These are phyloP conservation scores for Arbacia lixula DNA, from an alignment of 53 echinoderm and acorn worm species.

Conservation along the genomic window DNA sequence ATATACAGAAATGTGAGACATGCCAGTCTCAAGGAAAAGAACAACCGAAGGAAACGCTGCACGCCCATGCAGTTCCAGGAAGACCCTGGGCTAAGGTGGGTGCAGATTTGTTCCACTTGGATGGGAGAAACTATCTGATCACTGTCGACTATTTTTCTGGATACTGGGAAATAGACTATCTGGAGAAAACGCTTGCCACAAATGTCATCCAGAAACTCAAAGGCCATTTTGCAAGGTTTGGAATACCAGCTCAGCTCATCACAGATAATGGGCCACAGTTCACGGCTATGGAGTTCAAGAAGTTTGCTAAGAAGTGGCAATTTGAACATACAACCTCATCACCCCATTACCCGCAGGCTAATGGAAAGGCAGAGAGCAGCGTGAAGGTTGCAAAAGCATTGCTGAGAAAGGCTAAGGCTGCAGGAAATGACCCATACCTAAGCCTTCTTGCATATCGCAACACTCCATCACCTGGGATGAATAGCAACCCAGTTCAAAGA, in stretches of 20 bases:
- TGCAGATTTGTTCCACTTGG: slow-evolving; percentile 43
- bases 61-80: slow-evolving; percentile 44
- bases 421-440: slow-evolving; percentile 62
- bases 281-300: slow-evolving; percentile 30
- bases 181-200: neutral
- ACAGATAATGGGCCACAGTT: slow-evolving; percentile 71
- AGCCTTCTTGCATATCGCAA: slow-evolving; percentile 61
- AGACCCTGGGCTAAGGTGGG: slow-evolving; percentile 68
- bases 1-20: slow-evolving; percentile 34
- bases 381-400: slow-evolving; percentile 63
- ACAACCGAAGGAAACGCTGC: slow-evolving; percentile 58
- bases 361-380: slow-evolving; percentile 57
- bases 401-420: slow-evolving; percentile 57
- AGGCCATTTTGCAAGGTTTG: slow-evolving; percentile 65
- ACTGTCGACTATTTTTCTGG: slow-evolving; percentile 68
- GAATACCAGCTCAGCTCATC: slow-evolving; percentile 50
- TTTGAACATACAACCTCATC: slow-evolving; percentile 65
- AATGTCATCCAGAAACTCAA: slow-evolving; percentile 62
- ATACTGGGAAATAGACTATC: slow-evolving; percentile 64
- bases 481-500: slow-evolving; percentile 37
- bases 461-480: slow-evolving; percentile 48
- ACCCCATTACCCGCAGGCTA: slow-evolving; percentile 59
- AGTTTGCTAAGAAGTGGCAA: slow-evolving; percentile 54
- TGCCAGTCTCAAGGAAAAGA: slow-evolving; percentile 6
- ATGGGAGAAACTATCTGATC: slow-evolving; percentile 40